Evolutionary conservation across 2,888 invertebrate species (phyloP), one percentile per base, ranked within the genome.

Genomic region (Boloria selene): DNA sequence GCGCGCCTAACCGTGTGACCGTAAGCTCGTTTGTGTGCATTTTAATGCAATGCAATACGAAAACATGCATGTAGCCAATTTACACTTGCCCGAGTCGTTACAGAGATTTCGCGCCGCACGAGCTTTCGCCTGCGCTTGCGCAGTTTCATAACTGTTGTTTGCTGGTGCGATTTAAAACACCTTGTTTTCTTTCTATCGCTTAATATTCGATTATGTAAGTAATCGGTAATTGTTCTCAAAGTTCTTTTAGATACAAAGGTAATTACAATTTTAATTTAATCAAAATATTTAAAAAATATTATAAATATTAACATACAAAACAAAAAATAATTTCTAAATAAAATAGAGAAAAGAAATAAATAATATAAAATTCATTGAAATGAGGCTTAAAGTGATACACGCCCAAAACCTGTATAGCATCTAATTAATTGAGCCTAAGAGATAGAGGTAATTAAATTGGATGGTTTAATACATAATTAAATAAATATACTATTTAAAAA

Each of bases 1-100:
- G 88, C 89, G 88, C 88, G 89, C 87, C 88, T 90, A 88, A 89
- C 88, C 87, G 90, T 90, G 88, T 86, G 90, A 90, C 88, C 85
- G 86, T 87, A 90, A 91, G 90, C 88, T 90, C 85, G 85, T 85
- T 86, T 84, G 83, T 87, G 84, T 84, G 83, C 82, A 83, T 85
- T 85, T 72, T 83, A 85, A 82, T 81, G 84, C 85, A 85, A 82
- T 82, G 84, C 84, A 84, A 84, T 82, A 83, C 82, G 81, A 85
- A 83, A 81, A 84, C 81, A 81, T 81, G 78, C 80, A 82, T 80
- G 82, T 77, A 76, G 73, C 77, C 80, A 83, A 80, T 86, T 86
- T 79, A 79, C 84, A 85, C 82, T 84, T 67, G 70, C 62, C 61
- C 72, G 74, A 77, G 76, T 77, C 74, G 74, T 71, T 71, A 73